phyloP scores from a whole-genome alignment of 1,140 invertebrate genomes.

The Acarapis woodi region DNA sequence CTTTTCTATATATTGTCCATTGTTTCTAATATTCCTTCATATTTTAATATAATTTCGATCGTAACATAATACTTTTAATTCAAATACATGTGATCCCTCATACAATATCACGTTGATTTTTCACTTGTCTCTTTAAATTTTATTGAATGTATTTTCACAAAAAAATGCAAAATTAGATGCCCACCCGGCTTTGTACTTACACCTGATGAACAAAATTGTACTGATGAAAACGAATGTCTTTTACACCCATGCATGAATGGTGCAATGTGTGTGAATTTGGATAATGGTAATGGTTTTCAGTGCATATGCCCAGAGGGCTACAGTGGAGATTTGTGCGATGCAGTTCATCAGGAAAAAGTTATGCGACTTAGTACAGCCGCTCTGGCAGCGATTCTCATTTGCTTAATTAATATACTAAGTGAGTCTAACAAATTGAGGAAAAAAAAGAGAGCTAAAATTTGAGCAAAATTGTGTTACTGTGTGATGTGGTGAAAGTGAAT shows the following conservation, averaged over 20 bases:
- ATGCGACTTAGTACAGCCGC: slow-evolving; percentile 75
- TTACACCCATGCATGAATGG: slow-evolving; percentile 52
- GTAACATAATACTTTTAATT: background rate
- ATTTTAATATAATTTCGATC: background rate
- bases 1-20: too few relatives aligned
- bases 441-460: too few relatives aligned
- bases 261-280: slow-evolving; percentile 24
- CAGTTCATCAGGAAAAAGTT: slow-evolving; percentile 66
- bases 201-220: slow-evolving; percentile 57
- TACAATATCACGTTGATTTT: too few relatives aligned
- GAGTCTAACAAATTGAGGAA: too few relatives aligned
- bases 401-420: slow-evolving; percentile 76
- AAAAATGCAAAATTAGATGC: slow-evolving; percentile 30
- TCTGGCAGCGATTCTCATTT: slow-evolving; percentile 66
- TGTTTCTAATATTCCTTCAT: too few relatives aligned
- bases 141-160: background rate
- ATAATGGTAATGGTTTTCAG: slow-evolving; percentile 19
- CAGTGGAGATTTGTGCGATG: slow-evolving; percentile 72
- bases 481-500: too few relatives aligned
- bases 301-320: slow-evolving; percentile 50
- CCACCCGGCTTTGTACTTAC: slow-evolving; percentile 63
- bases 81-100: too few relatives aligned
- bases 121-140: too few relatives aligned
- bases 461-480: too few relatives aligned
- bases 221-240: slow-evolving; percentile 74